phyloP scores from a whole-genome alignment of 2,113 vertebrate genomes.

The Xenus cinereus region DNA sequence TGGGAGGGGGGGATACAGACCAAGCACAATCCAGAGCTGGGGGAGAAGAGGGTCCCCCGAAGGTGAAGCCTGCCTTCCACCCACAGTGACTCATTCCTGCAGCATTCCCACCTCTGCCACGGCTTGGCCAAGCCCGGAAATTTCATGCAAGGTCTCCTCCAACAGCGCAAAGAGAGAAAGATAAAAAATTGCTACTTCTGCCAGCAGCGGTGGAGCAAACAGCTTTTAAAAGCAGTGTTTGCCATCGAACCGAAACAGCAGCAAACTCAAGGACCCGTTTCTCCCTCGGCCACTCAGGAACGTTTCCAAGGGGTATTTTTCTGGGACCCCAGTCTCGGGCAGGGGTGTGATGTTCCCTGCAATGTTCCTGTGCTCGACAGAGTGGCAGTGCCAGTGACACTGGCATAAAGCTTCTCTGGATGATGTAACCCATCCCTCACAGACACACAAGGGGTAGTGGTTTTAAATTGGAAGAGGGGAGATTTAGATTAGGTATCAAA shows the following conservation, averaged over 20 bases:
- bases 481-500: too few species aligned
- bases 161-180: background rate
- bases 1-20: background rate
- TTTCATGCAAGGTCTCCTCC: background rate
- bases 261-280: background rate
- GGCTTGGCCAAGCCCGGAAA: background rate
- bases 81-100: background rate
- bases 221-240: background rate
- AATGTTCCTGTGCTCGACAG: background rate
- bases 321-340: background rate
- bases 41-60: background rate
- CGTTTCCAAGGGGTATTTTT: accelerated
- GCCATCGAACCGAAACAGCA: background rate
- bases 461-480: too few species aligned
- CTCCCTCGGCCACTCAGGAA: background rate
- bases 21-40: background rate
- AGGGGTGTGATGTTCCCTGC: background rate
- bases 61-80: background rate
- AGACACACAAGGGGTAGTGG: too few species aligned
- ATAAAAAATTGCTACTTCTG: background rate
- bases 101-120: background rate
- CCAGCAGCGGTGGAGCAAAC: background rate
- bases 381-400: background rate
- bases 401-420: background rate
- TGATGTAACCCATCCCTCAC: accelerated